Conservation (phyloP, 2,113 vertebrate genomes). For the Osmerus eperlanus region DNA sequence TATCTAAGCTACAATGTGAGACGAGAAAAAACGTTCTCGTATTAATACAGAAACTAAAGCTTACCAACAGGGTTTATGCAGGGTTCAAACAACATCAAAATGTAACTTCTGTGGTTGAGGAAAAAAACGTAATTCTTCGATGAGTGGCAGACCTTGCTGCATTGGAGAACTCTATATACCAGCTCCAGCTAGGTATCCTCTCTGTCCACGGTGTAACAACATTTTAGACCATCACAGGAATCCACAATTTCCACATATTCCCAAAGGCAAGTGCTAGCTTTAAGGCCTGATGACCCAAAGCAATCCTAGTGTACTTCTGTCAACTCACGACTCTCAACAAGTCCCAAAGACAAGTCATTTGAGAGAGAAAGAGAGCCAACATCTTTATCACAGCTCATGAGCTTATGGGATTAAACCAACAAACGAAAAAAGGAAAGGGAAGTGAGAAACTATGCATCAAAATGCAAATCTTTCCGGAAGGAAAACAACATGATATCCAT, state of each 20-base stretch:
- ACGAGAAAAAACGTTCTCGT: background rate
- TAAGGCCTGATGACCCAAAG: background rate
- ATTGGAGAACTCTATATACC: no score
- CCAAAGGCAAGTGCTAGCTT: background rate
- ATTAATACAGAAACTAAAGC: background rate
- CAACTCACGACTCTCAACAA: background rate
- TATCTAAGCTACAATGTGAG: background rate
- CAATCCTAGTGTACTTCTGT: background rate
- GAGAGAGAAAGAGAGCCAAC: background rate
- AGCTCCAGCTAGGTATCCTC: no score
- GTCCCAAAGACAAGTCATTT: background rate
- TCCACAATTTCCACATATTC: no score
- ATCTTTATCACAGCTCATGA: slow-evolving; percentile 9
- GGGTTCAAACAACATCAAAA: background rate
- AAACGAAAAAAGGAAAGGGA: background rate
- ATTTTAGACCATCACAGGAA: no score
- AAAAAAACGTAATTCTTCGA: background rate
- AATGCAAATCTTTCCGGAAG: slow-evolving; percentile 35
- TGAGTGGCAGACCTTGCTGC: no score
- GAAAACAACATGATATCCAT: slow-evolving; percentile 20
- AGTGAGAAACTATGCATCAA: slow-evolving; percentile 16
- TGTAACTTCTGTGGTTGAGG: background rate
- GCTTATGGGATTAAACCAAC: slow-evolving; percentile 10
- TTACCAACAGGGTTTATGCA: background rate
- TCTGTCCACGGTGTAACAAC: no score